Evolutionary conservation across 2,888 invertebrate species (phyloP), one percentile per base, ranked within the genome.

Genomic region (Hololepta plana): DNA sequence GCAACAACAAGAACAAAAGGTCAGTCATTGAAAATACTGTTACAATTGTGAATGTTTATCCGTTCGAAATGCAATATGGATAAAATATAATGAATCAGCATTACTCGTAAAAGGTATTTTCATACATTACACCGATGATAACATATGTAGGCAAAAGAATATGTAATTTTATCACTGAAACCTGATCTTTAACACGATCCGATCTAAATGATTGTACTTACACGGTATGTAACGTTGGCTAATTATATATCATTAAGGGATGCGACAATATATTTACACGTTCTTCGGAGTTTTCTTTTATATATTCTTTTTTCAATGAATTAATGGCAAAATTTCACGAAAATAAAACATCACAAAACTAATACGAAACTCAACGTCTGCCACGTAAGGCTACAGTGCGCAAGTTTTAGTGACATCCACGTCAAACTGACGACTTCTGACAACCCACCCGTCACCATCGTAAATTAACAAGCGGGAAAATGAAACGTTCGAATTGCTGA

Each of bases 301-400:
- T 28, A 24, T 31, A 31, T 29, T 35, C 30, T 30, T 32, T 34
- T 34, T 32, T 34, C 34, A 34, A 27, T 29, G 35, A 29, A 12
- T 29, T 32, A 36, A 34, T 32, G 32, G 27, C 16, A 34, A 39
- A 30, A 29, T 32, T 39, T 35, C 38, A 31, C 34, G 31, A 38
- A 41, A 40, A 38, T 35, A 40, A 42, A 35, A 30, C 37, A 40
- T 40, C 28, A 37, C 38, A 32, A 28, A 32, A 34, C 31, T 30
- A 29, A 29, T 38, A 38, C 34, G n/a, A 38, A 38, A 32, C 39
- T 38, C 40, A 38, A 41, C 38, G 36, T 40, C 47, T 64, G 65
- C 66, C 65, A 66, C 64, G 66, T 66, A 65, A 64, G 62, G 62
- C 48, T 45, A 47, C 43, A 56, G 41, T 52, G 56, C 64, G 63